Evolutionary conservation across 2,888 invertebrate species (phyloP).

Genomic region (Dryomyza anilis): DNA sequence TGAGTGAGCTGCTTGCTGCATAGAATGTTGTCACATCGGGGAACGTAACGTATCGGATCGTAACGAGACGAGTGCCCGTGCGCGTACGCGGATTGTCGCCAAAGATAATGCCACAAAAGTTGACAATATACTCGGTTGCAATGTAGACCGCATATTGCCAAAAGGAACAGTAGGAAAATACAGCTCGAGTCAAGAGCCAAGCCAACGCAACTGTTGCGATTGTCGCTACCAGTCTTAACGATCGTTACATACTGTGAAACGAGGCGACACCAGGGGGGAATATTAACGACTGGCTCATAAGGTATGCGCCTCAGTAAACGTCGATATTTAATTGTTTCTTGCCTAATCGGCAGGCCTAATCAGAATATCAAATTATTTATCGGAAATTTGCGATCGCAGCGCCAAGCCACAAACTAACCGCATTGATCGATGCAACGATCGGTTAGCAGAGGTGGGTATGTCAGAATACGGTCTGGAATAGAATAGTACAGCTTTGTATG

Average conservation of each 20-base stretch:
- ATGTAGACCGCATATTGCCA: too few relatives aligned
- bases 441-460: not conserved
- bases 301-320: slow-evolving; percentile 35
- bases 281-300: too few relatives aligned
- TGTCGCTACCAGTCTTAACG: slow-evolving; percentile 13
- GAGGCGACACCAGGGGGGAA: too few relatives aligned
- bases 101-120: slow-evolving; percentile 38
- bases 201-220: too few relatives aligned
- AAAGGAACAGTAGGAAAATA: too few relatives aligned
- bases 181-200: too few relatives aligned
- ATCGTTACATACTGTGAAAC: too few relatives aligned
- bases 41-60: slow-evolving; percentile 11
- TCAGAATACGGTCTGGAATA: not conserved
- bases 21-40: slow-evolving; percentile 3
- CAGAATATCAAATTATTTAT: slow-evolving; percentile 54
- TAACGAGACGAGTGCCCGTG: too few relatives aligned
- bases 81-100: slow-evolving; percentile 37
- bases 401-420: too few relatives aligned
- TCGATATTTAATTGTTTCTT: slow-evolving; percentile 59
- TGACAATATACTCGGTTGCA: too few relatives aligned
- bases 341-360: slow-evolving; percentile 49
- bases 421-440: not conserved
- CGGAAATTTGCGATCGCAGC: slow-evolving; percentile 8
- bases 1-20: not conserved
- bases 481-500: not conserved